Conservation (phyloP, 2,797 vertebrate species). For the Smutsia temminckii region DNA sequence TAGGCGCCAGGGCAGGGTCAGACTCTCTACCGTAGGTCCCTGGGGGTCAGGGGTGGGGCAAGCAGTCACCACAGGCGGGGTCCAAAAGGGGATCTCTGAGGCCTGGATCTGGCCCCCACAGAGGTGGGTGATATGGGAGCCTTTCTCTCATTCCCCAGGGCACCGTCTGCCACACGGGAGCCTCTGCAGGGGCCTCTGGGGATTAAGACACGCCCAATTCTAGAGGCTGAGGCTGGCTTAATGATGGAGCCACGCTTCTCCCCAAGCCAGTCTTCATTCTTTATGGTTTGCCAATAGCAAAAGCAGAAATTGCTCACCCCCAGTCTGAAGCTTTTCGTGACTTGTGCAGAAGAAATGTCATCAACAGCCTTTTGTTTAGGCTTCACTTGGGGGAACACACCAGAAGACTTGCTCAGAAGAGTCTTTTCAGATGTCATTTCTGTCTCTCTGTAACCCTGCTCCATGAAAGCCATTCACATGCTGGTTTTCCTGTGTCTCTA, state of each 20-base stretch:
- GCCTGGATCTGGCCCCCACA: neutral
- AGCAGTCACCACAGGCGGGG: neutral
- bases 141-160: neutral
- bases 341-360: slow-evolving; percentile 65
- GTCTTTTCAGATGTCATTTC: slow-evolving; percentile 71
- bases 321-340: slow-evolving; percentile 65
- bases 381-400: slow-evolving; percentile 53
- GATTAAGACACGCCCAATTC: neutral
- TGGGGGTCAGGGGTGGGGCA: neutral
- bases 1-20: neutral
- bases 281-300: slow-evolving; percentile 29
- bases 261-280: slow-evolving; percentile 50
- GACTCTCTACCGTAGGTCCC: neutral
- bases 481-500: slow-evolving; percentile 5
- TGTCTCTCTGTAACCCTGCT: slow-evolving; percentile 40
- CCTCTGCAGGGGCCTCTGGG: neutral
- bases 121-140: neutral
- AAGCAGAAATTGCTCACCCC: slow-evolving; percentile 55
- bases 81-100: neutral
- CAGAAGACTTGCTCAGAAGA: slow-evolving; percentile 67
- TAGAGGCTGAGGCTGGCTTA: neutral
- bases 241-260: neutral
- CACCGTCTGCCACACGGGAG: neutral
- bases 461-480: slow-evolving; percentile 17
- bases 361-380: slow-evolving; percentile 77